Evolutionary conservation across 2,888 invertebrate genomes (phyloP), one percentile per base, ranked within the genome.

Genomic region (Clunio marinus): DNA sequence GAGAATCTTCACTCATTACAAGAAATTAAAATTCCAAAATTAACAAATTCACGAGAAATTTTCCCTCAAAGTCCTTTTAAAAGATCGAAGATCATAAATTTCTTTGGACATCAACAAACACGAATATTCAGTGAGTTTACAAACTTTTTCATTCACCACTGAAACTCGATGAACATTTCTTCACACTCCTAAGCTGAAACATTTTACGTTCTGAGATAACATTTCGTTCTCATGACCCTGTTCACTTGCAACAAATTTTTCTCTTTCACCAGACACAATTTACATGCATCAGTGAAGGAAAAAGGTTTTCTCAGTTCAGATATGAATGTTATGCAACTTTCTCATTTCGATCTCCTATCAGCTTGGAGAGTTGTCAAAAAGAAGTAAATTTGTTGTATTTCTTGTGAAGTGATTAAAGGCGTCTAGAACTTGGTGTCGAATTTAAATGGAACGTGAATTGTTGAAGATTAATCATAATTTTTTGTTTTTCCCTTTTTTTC

Each of bases 341-440:
- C n/a, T 41, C 22, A 32, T 32, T 8, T 32, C 7, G 13, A 8
- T 51, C 22, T 51, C 22, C 51, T 51, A 51, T 51, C 51, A 51
- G 51, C 10, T 51, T n/a, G n/a, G 22, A 41, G n/a, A 13, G 41
- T 3, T 32, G 32, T 32, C 51, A 7, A 7, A 20, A 57, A 20
- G 4, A 7, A n/a, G 28, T 60, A 32, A 20, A 60, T 20, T 35
- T 35, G 17, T 1, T 13, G n/a, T 15, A 46, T 57, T 66, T 66
- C 66, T 66, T 35, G 35, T 66, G 66, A 66, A 66, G n/a, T 66
- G 51, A 66, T 66, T 66, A 66, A 15, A 45, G 8, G 45, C 45
- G 45, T 45, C 45, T 45, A 15, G 41, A 41, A 41, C 41, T 10
- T 20, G 37, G 63, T 63, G 41, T 63, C 63, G 28, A 45, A 41